phyloP scores from a whole-genome alignment of 2,888 invertebrate genomes.

The Drosophila paracracens region DNA sequence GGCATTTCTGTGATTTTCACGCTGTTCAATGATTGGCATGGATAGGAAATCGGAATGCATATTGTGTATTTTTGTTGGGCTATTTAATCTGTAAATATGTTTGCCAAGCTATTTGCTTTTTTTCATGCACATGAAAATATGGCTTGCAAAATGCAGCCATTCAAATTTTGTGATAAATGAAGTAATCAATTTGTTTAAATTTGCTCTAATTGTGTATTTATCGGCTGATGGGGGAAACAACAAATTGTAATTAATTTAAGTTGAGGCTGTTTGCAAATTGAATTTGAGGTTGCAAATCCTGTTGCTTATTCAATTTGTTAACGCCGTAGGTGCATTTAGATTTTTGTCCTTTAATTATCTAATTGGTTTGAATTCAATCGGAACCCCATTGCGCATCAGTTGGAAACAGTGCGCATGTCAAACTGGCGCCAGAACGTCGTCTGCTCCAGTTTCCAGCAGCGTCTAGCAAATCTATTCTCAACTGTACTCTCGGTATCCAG shows the following conservation, averaged over 20 bases:
- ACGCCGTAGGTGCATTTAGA: neutral
- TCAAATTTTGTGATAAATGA: constrained; percentile 12
- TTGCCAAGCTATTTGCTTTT: constrained; percentile 29
- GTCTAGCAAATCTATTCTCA: constrained; percentile 27
- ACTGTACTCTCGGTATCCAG: constrained; percentile 28
- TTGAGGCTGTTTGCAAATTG: constrained; percentile 12
- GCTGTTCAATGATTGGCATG: constrained; percentile 39
- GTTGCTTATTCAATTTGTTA: constrained; percentile 23
- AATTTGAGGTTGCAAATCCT: constrained; percentile 16
- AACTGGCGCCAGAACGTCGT: constrained; percentile 79
- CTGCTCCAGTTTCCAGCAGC: constrained; percentile 76
- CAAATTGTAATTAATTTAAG: constrained; percentile 27
- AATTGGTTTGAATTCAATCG: constrained; percentile 63
- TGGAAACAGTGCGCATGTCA: constrained; percentile 67
- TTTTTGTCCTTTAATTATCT: constrained; percentile 65
- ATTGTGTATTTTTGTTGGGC: constrained; percentile 33
- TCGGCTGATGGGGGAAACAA: neutral
- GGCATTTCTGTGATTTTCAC: constrained; percentile 30
- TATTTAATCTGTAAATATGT: constrained; percentile 38
- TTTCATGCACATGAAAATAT: constrained; percentile 9
- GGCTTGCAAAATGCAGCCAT: constrained; percentile 18
- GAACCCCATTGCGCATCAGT: constrained; percentile 47
- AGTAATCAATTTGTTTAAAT: constrained; percentile 23
- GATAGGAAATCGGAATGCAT: constrained; percentile 31
- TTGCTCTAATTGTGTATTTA: constrained; percentile 14